phyloP scores from a whole-genome alignment of 37 sponge, comb jelly and placozoan species.

The Spongilla lacustris region DNA sequence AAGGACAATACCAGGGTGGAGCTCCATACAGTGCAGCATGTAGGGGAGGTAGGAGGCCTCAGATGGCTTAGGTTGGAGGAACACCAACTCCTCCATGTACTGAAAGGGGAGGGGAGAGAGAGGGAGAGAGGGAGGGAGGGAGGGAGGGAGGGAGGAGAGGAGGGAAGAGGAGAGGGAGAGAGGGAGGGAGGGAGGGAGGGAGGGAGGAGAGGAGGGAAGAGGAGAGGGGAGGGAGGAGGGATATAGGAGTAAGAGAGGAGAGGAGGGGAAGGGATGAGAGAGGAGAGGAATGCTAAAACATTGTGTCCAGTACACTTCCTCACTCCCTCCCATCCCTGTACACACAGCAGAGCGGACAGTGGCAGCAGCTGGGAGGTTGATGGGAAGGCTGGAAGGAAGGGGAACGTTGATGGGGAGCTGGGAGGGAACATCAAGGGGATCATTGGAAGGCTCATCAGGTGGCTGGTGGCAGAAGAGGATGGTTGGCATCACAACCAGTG shows the following conservation, averaged over 20 bases:
- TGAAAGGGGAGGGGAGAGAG: neutral
- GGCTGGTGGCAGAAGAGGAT: neutral
- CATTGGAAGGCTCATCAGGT: neutral
- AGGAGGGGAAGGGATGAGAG: neutral
- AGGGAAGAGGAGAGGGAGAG: neutral
- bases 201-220: neutral
- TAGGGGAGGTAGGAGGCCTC: constrained; percentile 40
- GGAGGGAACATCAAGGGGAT: too few species aligned
- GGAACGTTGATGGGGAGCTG: too few species aligned
- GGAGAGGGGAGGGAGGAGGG: neutral
- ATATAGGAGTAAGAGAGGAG: neutral
- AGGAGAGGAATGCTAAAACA: too few species aligned
- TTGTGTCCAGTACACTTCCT: too few species aligned
- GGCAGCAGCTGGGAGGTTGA: neutral
- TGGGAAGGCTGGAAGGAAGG: too few species aligned
- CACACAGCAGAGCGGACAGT: neutral
- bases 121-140: neutral
- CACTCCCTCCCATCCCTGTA: too few species aligned
- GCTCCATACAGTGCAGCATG: constrained; percentile 63
- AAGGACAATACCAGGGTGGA: constrained; percentile 62
- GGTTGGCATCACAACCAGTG: neutral
- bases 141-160: neutral
- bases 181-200: neutral
- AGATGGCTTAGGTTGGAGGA: constrained; percentile 49
- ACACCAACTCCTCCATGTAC: constrained; percentile 66